Percentiles rank a stretch among this genome's conserved stretches.
These are phyloP conservation scores for Alligator mississippiensis DNA, from an alignment of 2,113 vertebrate species.

Conservation along the genomic window DNA sequence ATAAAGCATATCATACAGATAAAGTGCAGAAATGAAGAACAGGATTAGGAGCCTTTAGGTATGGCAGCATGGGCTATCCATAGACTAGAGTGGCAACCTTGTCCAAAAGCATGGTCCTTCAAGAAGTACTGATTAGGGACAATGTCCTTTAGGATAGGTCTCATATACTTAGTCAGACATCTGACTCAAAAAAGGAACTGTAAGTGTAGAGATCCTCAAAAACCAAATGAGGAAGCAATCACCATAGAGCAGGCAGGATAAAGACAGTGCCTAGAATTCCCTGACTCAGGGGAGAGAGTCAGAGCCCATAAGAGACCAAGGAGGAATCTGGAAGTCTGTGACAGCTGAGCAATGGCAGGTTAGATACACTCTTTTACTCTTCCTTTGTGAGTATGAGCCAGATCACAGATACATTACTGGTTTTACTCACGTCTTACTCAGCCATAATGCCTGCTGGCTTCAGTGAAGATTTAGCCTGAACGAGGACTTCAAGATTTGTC, in stretches of 20 bases:
- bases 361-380: background rate
- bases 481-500: background rate
- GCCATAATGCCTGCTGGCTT: background rate
- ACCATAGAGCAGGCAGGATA: background rate
- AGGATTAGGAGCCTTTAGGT: background rate
- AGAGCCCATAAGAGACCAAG: background rate
- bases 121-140: background rate
- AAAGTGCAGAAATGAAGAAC: background rate
- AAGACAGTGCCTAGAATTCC: slow-evolving; percentile 1
- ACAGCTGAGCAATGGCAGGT: background rate
- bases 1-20: background rate
- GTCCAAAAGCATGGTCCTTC: background rate
- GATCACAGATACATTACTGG: background rate
- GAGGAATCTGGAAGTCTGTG: background rate
- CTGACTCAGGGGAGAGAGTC: background rate
- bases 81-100: background rate
- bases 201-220: background rate
- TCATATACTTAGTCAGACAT: background rate
- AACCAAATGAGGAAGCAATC: background rate
- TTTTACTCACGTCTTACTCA: background rate
- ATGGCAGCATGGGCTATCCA: background rate
- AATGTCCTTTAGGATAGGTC: background rate
- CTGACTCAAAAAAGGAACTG: background rate
- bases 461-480: background rate
- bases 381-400: background rate